Conservation (phyloP, 2,888 invertebrate genomes). For the Resseliella maxima region DNA sequence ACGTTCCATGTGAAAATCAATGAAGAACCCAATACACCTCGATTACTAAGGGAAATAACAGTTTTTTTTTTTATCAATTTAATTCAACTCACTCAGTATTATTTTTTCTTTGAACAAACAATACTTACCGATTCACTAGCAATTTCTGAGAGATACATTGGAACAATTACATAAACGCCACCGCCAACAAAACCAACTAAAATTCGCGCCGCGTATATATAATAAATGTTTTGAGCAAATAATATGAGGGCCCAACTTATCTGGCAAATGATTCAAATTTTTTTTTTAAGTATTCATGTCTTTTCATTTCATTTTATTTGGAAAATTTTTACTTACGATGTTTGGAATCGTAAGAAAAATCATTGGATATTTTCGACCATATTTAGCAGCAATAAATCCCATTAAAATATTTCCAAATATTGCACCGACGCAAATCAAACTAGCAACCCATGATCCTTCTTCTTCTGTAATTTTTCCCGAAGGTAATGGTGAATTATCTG, state of each 20-base stretch:
- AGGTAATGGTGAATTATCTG: slow-evolving; percentile 62
- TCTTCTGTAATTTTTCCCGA: slow-evolving; percentile 62
- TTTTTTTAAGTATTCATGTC: too few relatives aligned
- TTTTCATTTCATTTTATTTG: neutral
- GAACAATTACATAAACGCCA: neutral
- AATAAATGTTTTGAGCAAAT: neutral
- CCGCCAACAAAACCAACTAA: neutral
- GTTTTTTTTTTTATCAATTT: neutral
- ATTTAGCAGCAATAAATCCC: slow-evolving; percentile 57
- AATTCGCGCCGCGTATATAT: neutral
- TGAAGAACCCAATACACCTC: neutral
- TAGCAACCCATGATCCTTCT: slow-evolving; percentile 58
- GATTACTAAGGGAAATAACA: neutral
- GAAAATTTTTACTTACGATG: slow-evolving; percentile 55
- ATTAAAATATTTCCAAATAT: slow-evolving; percentile 56
- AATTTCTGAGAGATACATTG: neutral
- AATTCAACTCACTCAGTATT: neutral
- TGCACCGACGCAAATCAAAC: slow-evolving; percentile 57
- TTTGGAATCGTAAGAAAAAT: slow-evolving; percentile 57
- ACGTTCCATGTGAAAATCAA: slow-evolving; percentile 61
- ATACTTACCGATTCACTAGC: neutral
- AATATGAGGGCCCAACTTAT: neutral
- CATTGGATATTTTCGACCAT: slow-evolving; percentile 57
- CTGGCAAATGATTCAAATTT: too few relatives aligned
- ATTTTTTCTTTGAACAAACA: too few relatives aligned